Percentiles rank a stretch among this genome's conserved stretches.
phyloP scores from a whole-genome alignment of 1,140 invertebrate species.

The Onthophagus taurus region DNA sequence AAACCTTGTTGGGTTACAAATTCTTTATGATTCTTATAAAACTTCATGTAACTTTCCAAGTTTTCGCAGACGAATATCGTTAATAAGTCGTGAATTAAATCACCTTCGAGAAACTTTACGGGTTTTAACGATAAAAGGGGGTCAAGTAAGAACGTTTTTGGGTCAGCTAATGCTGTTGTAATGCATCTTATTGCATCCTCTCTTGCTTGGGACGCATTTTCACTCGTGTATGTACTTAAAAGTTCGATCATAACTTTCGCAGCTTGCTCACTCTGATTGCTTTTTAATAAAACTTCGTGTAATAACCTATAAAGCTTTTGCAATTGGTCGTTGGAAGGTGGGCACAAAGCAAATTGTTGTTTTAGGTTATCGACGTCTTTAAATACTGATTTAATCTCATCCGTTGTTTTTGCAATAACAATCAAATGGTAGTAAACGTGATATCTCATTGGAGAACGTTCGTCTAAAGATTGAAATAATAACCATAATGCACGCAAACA shows the following conservation, averaged over 20 bases:
- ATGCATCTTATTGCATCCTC: slow-evolving; percentile 97
- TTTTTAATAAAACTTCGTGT: slow-evolving; percentile 74
- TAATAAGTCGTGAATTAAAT: slow-evolving; percentile 91
- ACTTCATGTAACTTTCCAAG: slow-evolving; percentile 77
- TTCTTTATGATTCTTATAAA: slow-evolving; percentile 88
- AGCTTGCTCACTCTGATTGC: slow-evolving; percentile 76
- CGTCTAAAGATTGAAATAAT: slow-evolving; percentile 83
- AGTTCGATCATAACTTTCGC: slow-evolving; percentile 95
- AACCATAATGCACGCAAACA: slow-evolving; percentile 70
- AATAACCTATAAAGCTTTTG: slow-evolving; percentile 83
- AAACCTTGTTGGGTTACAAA: slow-evolving; percentile 82
- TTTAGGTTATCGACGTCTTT: slow-evolving; percentile 71
- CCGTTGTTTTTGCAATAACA: slow-evolving; percentile 77
- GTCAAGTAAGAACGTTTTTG: slow-evolving; percentile 89
- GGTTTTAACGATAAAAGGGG: slow-evolving; percentile 88
- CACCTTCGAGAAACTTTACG: slow-evolving; percentile 89
- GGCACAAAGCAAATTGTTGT: slow-evolving; percentile 71
- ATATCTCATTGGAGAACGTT: slow-evolving; percentile 74
- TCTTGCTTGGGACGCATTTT: slow-evolving; percentile 91
- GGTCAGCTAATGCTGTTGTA: slow-evolving; percentile 86
- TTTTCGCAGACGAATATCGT: slow-evolving; percentile 94
- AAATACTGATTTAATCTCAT: slow-evolving; percentile 74
- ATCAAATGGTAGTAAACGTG: slow-evolving; percentile 88
- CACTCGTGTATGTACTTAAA: slow-evolving; percentile 88
- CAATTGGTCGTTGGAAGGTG: slow-evolving; percentile 82